phyloP scores from a whole-genome alignment of 2,888 invertebrate genomes.

The Hyles lineata region DNA sequence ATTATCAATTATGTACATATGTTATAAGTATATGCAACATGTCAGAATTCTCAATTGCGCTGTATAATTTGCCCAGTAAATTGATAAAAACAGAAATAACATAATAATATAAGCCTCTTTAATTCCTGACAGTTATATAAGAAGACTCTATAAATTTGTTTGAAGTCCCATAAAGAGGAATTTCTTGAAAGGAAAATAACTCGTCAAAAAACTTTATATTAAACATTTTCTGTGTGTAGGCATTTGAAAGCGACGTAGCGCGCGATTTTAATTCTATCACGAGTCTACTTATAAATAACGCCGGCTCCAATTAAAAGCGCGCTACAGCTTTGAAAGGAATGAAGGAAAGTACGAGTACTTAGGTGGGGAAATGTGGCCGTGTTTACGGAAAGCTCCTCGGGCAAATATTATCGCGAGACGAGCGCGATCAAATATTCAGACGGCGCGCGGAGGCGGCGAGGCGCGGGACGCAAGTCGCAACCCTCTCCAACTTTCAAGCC shows the following conservation, averaged over 20 bases:
- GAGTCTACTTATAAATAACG: conserved; percentile 81
- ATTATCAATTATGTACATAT: neutral
- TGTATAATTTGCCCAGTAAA: conserved; percentile 33
- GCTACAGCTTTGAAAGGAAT: conserved; percentile 79
- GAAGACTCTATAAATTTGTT: conserved; percentile 68
- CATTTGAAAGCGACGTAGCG: conserved; percentile 75
- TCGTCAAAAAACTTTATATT: conserved; percentile 75
- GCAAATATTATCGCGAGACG: conserved; percentile 84
- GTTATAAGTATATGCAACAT: neutral
- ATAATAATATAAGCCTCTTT: conserved; percentile 52
- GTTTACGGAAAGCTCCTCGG: conserved; percentile 83
- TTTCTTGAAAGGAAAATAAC: conserved; percentile 70
- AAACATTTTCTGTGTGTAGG: conserved; percentile 66
- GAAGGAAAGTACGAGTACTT: conserved; percentile 75
- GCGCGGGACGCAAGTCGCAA: conserved; percentile 82
- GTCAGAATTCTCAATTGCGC: neutral
- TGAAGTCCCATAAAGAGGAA: conserved; percentile 73
- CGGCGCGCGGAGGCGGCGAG: conserved; percentile 73
- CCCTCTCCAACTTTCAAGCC: conserved; percentile 87
- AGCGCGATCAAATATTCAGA: conserved; percentile 83
- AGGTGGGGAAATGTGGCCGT: conserved; percentile 78
- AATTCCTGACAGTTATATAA: conserved; percentile 56
- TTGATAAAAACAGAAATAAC: conserved; percentile 50
- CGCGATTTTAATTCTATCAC: conserved; percentile 81
- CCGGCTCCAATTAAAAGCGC: conserved; percentile 80